phyloP scores from a whole-genome alignment of 1,140 invertebrate genomes.

The Sitophilus oryzae region DNA sequence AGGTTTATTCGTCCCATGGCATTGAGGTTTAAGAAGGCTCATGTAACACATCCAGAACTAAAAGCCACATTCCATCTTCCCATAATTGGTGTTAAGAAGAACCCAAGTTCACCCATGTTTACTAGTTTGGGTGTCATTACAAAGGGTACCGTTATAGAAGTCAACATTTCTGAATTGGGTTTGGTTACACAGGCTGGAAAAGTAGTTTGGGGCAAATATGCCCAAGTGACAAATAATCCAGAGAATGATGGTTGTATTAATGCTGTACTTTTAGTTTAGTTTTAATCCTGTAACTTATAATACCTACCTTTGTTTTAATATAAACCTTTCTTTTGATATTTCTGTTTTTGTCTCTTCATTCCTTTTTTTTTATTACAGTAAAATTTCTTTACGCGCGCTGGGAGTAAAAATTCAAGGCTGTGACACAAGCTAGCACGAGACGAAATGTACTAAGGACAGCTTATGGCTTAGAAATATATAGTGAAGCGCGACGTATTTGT shows the following conservation, averaged over 20 bases:
- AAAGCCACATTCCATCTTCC: constrained; percentile 98
- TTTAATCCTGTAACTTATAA: too few species aligned
- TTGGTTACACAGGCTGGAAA: constrained; percentile 98
- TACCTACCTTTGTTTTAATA: too few species aligned
- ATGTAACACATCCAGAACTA: constrained; percentile 98
- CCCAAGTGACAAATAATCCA: constrained; percentile 99
- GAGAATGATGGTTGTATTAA: constrained; percentile 99
- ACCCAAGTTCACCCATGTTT: constrained; percentile 96
- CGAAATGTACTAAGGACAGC: too few species aligned
- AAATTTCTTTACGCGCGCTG: too few species aligned
- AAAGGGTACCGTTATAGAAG: constrained; percentile 95
- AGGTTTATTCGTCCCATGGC: constrained; percentile 99
- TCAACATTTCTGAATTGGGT: constrained; percentile 98
- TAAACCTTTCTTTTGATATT: too few species aligned
- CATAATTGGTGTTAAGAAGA: constrained; percentile 99
- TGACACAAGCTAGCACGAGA: too few species aligned
- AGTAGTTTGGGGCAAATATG: constrained; percentile 99
- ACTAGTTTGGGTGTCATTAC: constrained; percentile 97
- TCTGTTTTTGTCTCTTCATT: too few species aligned
- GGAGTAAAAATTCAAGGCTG: too few species aligned
- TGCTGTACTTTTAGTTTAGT: constrained; percentile 92
- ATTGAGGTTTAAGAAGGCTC: constrained; percentile 90
- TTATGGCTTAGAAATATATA: too few species aligned
- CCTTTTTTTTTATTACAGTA: too few species aligned
- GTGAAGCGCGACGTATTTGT: too few species aligned